Evolutionary conservation across 92 coral and sea anemone species (phyloP).

Genomic region (Bergia puertoricense): DNA sequence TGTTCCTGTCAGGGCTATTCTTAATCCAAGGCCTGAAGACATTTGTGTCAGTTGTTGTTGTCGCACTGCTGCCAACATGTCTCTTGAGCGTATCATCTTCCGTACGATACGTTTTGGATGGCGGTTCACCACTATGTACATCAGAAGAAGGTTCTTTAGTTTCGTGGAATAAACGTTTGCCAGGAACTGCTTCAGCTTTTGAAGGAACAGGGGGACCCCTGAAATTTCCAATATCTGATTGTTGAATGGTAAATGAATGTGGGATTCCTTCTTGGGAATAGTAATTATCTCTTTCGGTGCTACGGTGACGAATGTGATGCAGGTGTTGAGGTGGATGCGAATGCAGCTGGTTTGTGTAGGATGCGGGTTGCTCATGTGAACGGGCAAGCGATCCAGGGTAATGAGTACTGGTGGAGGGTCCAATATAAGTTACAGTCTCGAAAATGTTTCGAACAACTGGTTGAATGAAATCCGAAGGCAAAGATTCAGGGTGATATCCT

Average conservation of each 20-base stretch:
- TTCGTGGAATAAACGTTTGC: not conserved
- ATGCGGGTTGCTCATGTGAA: constrained; percentile 2
- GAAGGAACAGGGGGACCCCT: not conserved
- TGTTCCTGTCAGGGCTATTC: not conserved
- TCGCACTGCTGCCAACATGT: not conserved
- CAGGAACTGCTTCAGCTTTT: not conserved
- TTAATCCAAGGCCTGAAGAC: not conserved
- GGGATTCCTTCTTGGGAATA: not conserved
- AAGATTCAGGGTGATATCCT: not conserved
- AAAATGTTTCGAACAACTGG: constrained; percentile 72
- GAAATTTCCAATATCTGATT: not conserved
- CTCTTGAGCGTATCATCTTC: not conserved
- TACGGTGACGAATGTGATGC: not conserved
- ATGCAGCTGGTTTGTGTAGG: not conserved
- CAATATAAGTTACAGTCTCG: constrained; percentile 66
- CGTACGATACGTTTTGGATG: not conserved
- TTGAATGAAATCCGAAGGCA: not conserved
- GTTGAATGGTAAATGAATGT: constrained; percentile 14
- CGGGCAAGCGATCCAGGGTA: not conserved
- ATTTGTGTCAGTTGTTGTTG: not conserved
- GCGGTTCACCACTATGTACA: not conserved
- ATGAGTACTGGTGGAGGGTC: constrained; percentile 24
- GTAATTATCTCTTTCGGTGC: not conserved
- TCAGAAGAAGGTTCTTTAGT: not conserved
- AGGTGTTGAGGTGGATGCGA: not conserved